Percentiles rank a stretch among this genome's conserved stretches.
phyloP scores from a whole-genome alignment of 2,797 vertebrate species.

The Tauraco hartlaubi region DNA sequence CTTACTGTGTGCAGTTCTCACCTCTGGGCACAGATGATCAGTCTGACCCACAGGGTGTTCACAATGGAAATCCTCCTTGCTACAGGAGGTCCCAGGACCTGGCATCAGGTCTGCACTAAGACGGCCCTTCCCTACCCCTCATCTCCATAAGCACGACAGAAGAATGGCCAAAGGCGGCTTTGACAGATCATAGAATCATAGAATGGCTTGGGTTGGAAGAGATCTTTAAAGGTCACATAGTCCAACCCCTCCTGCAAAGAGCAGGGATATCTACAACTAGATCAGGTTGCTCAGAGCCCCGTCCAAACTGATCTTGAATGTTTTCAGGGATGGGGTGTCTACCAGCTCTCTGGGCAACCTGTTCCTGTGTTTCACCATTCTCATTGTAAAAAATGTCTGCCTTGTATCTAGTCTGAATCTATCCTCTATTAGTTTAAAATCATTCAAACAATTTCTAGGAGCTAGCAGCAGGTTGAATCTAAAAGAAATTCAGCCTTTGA shows the following conservation, averaged over 20 bases:
- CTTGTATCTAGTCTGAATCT: neutral
- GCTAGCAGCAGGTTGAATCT: neutral
- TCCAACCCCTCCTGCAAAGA: neutral
- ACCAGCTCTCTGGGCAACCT: neutral
- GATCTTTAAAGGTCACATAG: neutral
- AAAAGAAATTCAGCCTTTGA: neutral
- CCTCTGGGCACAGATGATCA: neutral
- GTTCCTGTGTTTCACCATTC: neutral
- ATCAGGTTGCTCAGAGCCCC: neutral
- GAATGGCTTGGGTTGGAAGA: neutral
- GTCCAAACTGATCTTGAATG: neutral
- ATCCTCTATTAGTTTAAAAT: neutral
- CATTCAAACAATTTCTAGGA: neutral
- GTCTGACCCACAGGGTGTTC: neutral
- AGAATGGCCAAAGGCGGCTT: neutral
- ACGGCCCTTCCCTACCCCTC: neutral
- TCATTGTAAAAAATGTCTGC: neutral
- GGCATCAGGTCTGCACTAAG: neutral
- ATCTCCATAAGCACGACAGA: neutral
- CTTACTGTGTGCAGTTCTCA: neutral
- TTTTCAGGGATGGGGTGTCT: neutral
- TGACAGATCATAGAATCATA: neutral
- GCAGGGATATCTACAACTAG: neutral
- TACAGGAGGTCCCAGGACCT: neutral
- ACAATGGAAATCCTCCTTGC: neutral